Base-by-base conservation (phyloP, 1,140 invertebrate species). In the Argopecten irradians region DNA sequence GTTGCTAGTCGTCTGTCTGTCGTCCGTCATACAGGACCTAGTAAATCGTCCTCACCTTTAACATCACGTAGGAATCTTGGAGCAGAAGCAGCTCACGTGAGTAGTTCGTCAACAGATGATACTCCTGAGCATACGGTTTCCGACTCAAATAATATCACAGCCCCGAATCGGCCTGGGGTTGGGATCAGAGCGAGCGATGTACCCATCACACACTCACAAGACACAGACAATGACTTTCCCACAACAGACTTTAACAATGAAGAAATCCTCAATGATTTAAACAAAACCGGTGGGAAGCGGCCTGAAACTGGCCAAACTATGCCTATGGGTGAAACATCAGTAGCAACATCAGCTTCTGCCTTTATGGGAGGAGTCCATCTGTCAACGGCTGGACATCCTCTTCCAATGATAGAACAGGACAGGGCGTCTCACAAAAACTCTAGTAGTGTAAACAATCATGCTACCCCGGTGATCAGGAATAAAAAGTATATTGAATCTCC, bases 211-310 rank as follows among this genome's bases (percentile, higher is more conserved):
- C 89, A 90, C 85, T 94, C 94, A 14, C 92, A 92, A 35, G 94
- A 94, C 84, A 93, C 94, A 85, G 94, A 94, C 43, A 93, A 93
- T 91, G 94, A 94, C 86, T 94, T 94, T 89, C 93, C 94, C 5
- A 94, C 94, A 9, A 93, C 93, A 34, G 94, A 94, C 91, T 94
- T 94, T 85, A 94, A 94, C 85, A 93, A 93, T 89, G 92, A 93
- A 34, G 92, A 93, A n/a, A 91, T 91, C 28, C 41, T 94, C n/a
- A 94, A 94, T 92, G 94, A 94, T 91, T 91, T 94, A 36, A 94
- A 94, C 86, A 90, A 92, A 55, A 92, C 90, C 71, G 89, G 88
- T 82, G 90, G 90, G 11, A 91, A 92, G 83, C 83, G 55, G 14
- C 19, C 85, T 36, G 43, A 88, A 22, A 82, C 88, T 82, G 90